Base-by-base conservation (phyloP, 2,888 invertebrate genomes). In the Oxystoma pomonae region DNA sequence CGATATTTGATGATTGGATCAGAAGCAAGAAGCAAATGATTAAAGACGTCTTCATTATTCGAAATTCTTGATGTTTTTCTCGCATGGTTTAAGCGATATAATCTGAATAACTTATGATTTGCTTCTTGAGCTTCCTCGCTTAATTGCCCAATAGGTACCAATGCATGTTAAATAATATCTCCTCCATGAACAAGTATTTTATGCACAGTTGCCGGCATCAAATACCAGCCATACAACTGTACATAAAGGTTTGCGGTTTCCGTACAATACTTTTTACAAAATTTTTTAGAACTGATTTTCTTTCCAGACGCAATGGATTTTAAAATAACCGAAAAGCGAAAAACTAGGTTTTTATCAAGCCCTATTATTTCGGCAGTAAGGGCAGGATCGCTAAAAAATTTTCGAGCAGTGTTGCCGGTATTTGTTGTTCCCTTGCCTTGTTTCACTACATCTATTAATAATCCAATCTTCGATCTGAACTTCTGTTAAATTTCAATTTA, bases 71-170 rank as follows among this genome's bases (percentile, higher is more conserved):
- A 53, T 53, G 53, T 53, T 53, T 53, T 53, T 16, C 53, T 53
- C 3, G 19, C 53, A 53, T 53, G 53, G 19, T 17, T 17, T 53
- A 35, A 35, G 35, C 35, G 35, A 35, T 35, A 35, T 3, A 12
- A 35, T 12, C 35, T 35, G 12, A 35, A 35, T 12, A 35, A 12
- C 12, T 35, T 35, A 35, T 12, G 12, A 53, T 53, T 16, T 16
- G 17, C 53, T 53, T 3, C 19, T 19, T 53, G 53, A 53, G 53
- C 53, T 19, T 53, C n/a, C 53, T 53, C 53, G n/a, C 53, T 53
- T 53, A 53, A 19, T n/a, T 53, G 53, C 53, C 53, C 53, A 17
- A 17, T 19, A 3, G 53, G 19, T 53, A 53, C 53, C 53, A 16
- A 53, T 17, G 53, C 16, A n/a, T 19, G 5, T 5, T 53, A 5